Evolutionary conservation across 2,888 invertebrate species (phyloP).

Genomic region (Hololepta plana): DNA sequence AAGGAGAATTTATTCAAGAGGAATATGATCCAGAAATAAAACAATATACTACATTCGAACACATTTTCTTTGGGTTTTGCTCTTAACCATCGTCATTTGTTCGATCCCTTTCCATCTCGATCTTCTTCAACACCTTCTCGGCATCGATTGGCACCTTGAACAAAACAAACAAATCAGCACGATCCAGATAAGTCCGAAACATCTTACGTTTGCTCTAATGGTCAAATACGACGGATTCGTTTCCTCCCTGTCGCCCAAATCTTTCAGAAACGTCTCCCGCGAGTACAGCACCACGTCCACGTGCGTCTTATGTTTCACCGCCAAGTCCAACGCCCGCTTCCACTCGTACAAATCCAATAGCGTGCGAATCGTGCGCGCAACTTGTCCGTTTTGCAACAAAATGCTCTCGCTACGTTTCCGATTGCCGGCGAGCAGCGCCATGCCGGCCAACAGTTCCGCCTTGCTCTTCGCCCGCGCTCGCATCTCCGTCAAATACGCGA

Average conservation of each 20-base stretch:
- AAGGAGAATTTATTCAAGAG: too few relatives aligned
- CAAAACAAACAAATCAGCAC: too few relatives aligned
- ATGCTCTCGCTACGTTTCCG: constrained; percentile 51
- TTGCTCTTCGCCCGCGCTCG: too few relatives aligned
- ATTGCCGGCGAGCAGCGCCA: constrained; percentile 48
- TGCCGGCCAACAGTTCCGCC: constrained; percentile 43
- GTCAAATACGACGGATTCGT: too few relatives aligned
- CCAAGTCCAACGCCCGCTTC: constrained; percentile 59
- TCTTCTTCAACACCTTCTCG: constrained; percentile 29
- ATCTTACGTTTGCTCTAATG: too few relatives aligned
- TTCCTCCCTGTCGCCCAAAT: constrained; percentile 36
- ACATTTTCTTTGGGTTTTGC: too few relatives aligned
- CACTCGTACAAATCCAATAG: constrained; percentile 56
- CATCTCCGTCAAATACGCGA: too few relatives aligned
- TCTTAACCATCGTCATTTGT: constrained; percentile 6
- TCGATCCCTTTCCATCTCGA: constrained; percentile 25
- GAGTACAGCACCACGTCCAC: constrained; percentile 54
- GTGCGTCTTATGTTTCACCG: constrained; percentile 51
- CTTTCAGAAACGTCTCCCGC: constrained; percentile 42
- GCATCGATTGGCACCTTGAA: constrained; percentile 28
- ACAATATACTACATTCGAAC: too few relatives aligned
- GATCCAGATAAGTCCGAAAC: too few relatives aligned
- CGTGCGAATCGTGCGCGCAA: constrained; percentile 51
- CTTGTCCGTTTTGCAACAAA: constrained; percentile 45
- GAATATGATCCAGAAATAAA: too few relatives aligned